Evolutionary conservation across 2,797 vertebrate species (phyloP).

Genomic region (Myoxocephalus aenaeus): DNA sequence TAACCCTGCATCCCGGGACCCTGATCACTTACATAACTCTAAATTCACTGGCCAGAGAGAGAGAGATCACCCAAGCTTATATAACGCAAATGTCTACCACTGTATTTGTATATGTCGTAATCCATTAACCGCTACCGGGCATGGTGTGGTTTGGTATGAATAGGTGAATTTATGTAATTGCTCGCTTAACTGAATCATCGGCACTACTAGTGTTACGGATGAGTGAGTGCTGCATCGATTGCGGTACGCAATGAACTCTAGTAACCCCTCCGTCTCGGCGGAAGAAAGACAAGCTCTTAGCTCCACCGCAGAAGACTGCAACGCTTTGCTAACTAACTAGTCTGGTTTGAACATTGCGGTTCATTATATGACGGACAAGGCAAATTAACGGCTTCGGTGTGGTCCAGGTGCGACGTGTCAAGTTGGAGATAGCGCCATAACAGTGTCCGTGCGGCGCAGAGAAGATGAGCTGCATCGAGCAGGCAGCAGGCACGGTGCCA

Average conservation of each 20-base stretch:
- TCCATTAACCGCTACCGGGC: conserved; percentile 10
- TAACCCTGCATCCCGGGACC: conserved; percentile 32
- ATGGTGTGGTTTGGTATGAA: not conserved
- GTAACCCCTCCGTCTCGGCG: conserved; percentile 76
- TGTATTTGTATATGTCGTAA: conserved; percentile 38
- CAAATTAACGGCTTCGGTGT: not conserved
- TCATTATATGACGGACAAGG: not conserved
- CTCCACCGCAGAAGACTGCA: conserved; percentile 49
- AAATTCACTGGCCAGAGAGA: conserved; percentile 46
- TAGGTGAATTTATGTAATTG: not conserved
- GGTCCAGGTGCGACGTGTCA: accelerated
- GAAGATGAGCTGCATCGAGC: conserved; percentile 60
- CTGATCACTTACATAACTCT: conserved; percentile 68
- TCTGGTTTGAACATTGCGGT: not conserved
- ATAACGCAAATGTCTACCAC: conserved; percentile 55
- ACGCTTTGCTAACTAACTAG: conserved; percentile 18
- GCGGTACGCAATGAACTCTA: conserved; percentile 75
- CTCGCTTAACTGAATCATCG: not conserved
- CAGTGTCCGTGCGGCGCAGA: conserved; percentile 24
- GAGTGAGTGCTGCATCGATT: conserved; percentile 58
- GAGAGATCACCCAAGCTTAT: conserved; percentile 65
- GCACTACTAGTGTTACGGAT: conserved; percentile 3
- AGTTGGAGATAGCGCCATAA: not conserved
- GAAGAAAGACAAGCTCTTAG: conserved; percentile 11
- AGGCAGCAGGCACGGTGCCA: conserved; percentile 60